These are phyloP conservation scores for Ethmia dodecea DNA, from an alignment of 2,888 invertebrate species.

Conservation along the genomic window DNA sequence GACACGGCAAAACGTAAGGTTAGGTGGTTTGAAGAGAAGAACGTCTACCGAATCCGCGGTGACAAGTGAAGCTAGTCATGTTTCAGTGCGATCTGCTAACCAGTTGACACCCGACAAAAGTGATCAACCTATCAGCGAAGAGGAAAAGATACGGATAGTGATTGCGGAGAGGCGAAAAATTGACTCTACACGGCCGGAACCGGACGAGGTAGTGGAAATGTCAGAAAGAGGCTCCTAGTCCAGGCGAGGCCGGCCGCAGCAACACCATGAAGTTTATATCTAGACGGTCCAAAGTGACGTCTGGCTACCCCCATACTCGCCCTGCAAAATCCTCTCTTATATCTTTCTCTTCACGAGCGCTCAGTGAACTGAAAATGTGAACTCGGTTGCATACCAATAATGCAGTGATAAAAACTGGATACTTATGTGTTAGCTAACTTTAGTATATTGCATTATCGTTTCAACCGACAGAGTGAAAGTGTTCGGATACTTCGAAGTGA, in stretches of 20 bases:
- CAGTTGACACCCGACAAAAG: conserved; percentile 34
- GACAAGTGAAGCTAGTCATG: conserved; percentile 39
- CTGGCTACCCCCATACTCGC: conserved; percentile 23
- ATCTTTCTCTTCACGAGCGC: conserved; percentile 33
- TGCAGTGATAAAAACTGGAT: conserved; percentile 26
- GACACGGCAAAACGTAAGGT: conserved; percentile 38
- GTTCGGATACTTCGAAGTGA: conserved; percentile 33
- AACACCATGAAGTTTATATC: conserved; percentile 72
- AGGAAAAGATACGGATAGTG: conserved; percentile 78
- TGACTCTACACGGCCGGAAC: conserved; percentile 59
- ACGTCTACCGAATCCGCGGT: conserved; percentile 50
- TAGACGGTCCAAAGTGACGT: conserved; percentile 35
- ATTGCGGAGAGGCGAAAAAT: conserved; percentile 79
- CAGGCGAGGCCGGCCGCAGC: conserved; percentile 74
- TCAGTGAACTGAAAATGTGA: conserved; percentile 52
- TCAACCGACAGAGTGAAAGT: conserved; percentile 39
- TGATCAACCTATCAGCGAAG: conserved; percentile 52
- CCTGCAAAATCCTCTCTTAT: conserved; percentile 28
- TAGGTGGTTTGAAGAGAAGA: conserved; percentile 40
- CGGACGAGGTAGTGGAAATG: conserved; percentile 58
- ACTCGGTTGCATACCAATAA: conserved; percentile 58
- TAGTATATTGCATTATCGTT: conserved; percentile 31
- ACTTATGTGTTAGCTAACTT: conserved; percentile 13
- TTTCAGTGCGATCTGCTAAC: conserved; percentile 32
- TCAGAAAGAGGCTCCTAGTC: conserved; percentile 69